Percentiles rank a stretch among this genome's conserved stretches.
Evolutionary conservation across 2,888 invertebrate genomes (phyloP).

Genomic region (Erpobdella octoculata): DNA sequence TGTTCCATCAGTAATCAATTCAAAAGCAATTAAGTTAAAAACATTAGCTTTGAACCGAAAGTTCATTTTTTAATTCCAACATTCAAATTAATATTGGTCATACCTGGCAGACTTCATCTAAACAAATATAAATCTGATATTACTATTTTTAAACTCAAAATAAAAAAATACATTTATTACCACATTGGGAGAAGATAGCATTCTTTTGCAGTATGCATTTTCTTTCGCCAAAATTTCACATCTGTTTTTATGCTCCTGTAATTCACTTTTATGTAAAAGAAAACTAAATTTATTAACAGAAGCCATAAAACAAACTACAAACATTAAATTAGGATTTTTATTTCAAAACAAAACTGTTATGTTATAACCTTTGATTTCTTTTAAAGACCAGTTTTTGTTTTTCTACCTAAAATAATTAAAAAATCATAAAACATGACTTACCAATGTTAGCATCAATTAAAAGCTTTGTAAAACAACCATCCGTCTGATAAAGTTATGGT

Average conservation of each 20-base stretch:
- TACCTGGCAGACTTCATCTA: too few species aligned
- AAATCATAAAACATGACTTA: neutral
- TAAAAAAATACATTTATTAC: neutral
- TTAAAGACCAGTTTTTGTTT: neutral
- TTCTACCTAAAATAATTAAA: neutral
- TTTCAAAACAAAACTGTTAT: neutral
- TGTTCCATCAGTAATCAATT: neutral
- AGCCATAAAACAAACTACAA: too few species aligned
- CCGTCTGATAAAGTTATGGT: neutral
- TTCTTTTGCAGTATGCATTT: conserved; percentile 5
- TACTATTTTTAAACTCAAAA: too few species aligned
- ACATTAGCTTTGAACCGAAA: too few species aligned
- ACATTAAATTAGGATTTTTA: neutral
- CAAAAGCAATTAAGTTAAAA: too few species aligned
- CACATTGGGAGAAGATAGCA: conserved; percentile 9
- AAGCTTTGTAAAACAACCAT: too few species aligned
- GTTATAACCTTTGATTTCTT: neutral
- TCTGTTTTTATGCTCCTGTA: conserved; percentile 11
- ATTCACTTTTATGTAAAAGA: too few species aligned
- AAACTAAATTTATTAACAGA: too few species aligned
- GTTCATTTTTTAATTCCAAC: too few species aligned
- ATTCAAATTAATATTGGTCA: too few species aligned
- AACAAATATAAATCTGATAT: too few species aligned
- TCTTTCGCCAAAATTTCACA: neutral
- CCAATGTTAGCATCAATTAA: too few species aligned